A percentile compares a stretch with the other conserved stretches of the same genome.
phyloP scores from a whole-genome alignment of 1,140 invertebrate genomes.

The Drosophila cardini region DNA sequence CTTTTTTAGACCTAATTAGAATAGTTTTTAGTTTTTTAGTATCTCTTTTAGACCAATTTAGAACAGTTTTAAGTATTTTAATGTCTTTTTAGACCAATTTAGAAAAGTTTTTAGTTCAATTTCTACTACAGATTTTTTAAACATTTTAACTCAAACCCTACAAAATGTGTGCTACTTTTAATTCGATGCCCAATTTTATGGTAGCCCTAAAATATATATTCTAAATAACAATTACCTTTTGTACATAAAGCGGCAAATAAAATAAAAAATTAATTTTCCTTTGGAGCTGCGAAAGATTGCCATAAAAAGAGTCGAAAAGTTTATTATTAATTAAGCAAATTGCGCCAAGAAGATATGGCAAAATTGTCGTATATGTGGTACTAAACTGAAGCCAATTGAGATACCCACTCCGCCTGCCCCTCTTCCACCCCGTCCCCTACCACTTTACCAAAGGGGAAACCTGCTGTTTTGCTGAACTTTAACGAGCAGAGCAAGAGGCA shows the following conservation, averaged over 20 bases:
- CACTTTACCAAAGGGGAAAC: background rate
- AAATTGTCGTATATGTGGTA: conserved; percentile 34
- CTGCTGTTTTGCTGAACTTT: conserved; percentile 30
- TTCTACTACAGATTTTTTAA: too few species aligned
- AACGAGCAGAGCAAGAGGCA: conserved; percentile 12
- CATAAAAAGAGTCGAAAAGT: conserved; percentile 46
- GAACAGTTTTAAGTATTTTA: too few species aligned
- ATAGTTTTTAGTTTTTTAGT: too few species aligned
- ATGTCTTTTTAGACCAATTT: too few species aligned
- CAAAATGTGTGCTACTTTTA: too few species aligned
- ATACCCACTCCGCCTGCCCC: background rate
- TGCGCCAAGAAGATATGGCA: conserved; percentile 66
- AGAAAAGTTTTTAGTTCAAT: too few species aligned
- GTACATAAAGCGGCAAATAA: conserved; percentile 14
- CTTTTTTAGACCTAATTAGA: too few species aligned
- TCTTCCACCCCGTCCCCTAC: too few species aligned
- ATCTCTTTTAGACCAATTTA: too few species aligned
- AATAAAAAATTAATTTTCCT: conserved; percentile 47
- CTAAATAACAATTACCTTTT: conserved; percentile 15
- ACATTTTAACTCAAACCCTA: too few species aligned
- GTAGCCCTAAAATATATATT: too few species aligned
- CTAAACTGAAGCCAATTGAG: conserved; percentile 33
- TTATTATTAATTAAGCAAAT: conserved; percentile 79
- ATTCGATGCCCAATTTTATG: too few species aligned
- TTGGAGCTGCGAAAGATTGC: conserved; percentile 22